Evolutionary conservation across 2,888 invertebrate species (phyloP).

Genomic region (Stenchaetothrips biformis): DNA sequence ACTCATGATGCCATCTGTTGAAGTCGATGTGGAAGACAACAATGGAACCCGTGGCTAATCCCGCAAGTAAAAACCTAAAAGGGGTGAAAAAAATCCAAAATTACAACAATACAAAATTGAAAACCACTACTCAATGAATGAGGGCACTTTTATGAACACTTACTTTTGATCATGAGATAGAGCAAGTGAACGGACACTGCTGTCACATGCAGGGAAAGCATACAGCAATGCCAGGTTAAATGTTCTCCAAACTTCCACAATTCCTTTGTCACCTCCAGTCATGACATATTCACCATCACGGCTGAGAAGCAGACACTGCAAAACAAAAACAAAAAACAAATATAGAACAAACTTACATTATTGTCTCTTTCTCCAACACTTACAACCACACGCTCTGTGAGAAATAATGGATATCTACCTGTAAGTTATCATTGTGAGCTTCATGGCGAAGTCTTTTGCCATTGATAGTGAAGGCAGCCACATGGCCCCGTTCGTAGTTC

Average conservation of each 20-base stretch:
- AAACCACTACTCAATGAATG: neutral
- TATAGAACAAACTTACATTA: conserved; percentile 29
- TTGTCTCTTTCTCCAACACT: neutral
- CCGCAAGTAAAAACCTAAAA: conserved; percentile 91
- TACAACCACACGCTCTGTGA: neutral
- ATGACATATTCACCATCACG: conserved; percentile 98
- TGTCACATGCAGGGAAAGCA: conserved; percentile 96
- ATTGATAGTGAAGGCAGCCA: conserved; percentile 92
- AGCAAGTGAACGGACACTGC: conserved; percentile 88
- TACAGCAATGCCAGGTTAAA: conserved; percentile 95
- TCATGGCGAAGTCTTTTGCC: conserved; percentile 84
- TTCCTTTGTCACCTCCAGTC: conserved; percentile 94
- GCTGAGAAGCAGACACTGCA: conserved; percentile 83
- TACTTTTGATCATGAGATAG: conserved; percentile 98
- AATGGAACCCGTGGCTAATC: conserved; percentile 93
- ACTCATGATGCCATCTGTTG: conserved; percentile 96
- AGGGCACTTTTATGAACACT: conserved; percentile 44
- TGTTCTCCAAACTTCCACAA: conserved; percentile 97
- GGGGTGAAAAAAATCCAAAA: neutral
- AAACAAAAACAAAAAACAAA: conserved; percentile 37
- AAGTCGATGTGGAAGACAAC: conserved; percentile 99
- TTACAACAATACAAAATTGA: conserved; percentile 14
- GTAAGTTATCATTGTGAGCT: conserved; percentile 90
- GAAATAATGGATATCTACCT: conserved; percentile 54
- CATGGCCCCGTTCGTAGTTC: conserved; percentile 85